Evolutionary conservation across 2,113 vertebrate genomes (phyloP).

Genomic region (Charina bottae): DNA sequence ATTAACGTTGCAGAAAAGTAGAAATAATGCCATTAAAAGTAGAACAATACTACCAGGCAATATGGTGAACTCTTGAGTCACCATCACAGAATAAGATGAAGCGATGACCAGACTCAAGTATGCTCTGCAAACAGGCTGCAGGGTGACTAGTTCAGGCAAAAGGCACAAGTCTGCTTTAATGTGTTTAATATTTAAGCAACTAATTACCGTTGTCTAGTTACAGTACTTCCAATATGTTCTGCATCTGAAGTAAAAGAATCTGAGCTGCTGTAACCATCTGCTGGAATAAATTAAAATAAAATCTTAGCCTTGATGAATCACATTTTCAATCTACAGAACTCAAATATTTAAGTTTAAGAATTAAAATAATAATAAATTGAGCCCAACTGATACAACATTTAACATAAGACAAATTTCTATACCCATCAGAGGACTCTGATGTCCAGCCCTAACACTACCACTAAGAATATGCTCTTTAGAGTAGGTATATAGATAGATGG

Average conservation of each 20-base stretch:
- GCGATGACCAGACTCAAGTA: not conserved
- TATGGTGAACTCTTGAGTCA: not conserved
- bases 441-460: not conserved
- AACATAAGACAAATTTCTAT: not conserved
- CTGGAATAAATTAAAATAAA: conserved; percentile 63
- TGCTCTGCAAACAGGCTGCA: not conserved
- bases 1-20: not conserved
- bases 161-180: conserved; percentile 1
- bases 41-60: not conserved
- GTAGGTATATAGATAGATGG: not conserved
- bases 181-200: conserved; percentile 17
- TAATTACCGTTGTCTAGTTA: conserved; percentile 89
- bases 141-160: not conserved
- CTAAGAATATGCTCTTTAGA: not conserved
- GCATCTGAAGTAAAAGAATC: conserved; percentile 95
- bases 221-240: conserved; percentile 86
- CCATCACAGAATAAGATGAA: not conserved
- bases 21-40: not conserved
- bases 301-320: conserved; percentile 47
- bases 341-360: conserved; percentile 22
- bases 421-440: not conserved
- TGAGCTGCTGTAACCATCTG: conserved; percentile 97
- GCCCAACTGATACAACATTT: not conserved
- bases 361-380: not conserved
- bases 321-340: conserved; percentile 29